These are phyloP conservation scores for Ladona fulva DNA, from an alignment of 1,140 invertebrate genomes.

Conservation along the genomic window DNA sequence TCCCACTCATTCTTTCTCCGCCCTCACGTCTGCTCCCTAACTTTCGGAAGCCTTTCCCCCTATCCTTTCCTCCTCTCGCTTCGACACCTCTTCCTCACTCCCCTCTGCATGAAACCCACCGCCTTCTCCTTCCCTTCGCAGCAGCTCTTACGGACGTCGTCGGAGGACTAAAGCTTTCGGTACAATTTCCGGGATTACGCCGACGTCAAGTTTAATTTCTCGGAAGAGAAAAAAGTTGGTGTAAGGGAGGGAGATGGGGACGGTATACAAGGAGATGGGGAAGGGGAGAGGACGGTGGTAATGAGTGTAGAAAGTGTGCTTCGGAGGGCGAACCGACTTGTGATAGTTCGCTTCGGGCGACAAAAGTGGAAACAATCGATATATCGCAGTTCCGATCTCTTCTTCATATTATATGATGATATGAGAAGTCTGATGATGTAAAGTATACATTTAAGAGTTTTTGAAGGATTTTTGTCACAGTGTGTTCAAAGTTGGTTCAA, in stretches of 20 bases:
- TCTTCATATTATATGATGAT: too few species aligned
- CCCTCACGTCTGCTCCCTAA: neutral
- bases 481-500: too few species aligned
- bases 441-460: too few species aligned
- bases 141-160: neutral
- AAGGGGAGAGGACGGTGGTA: neutral
- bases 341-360: too few species aligned
- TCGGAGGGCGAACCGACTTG: neutral
- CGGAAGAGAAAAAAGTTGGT: neutral
- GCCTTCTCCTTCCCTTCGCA: neutral
- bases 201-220: constrained; percentile 6
- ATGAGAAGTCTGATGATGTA: too few species aligned
- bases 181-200: constrained; percentile 4
- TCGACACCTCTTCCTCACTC: neutral
- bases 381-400: too few species aligned
- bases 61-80: neutral
- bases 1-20: neutral
- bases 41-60: neutral
- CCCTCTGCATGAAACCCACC: neutral
- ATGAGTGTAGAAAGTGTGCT: neutral
- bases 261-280: too few species aligned
- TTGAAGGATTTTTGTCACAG: too few species aligned
- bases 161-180: neutral
- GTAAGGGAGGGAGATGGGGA: neutral
- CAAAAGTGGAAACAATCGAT: too few species aligned